Evolutionary conservation across 2,797 vertebrate genomes (phyloP).

Genomic region (Benthosema pterotum): DNA sequence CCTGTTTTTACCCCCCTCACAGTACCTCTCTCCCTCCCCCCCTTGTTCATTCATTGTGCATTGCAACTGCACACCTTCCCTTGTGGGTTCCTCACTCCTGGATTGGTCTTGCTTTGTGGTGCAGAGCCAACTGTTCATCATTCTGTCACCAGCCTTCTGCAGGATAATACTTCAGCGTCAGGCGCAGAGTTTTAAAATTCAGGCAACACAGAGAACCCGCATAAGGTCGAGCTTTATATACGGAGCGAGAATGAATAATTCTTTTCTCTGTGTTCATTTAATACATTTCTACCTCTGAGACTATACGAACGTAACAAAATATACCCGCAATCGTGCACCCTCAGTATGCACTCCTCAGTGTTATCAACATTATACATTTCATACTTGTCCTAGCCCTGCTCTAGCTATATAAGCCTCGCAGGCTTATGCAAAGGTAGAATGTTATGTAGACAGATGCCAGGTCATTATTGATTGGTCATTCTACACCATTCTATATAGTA

Average conservation of each 20-base stretch:
- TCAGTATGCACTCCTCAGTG: too few species aligned
- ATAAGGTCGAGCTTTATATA: conserved; percentile 31
- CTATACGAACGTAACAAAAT: too few species aligned
- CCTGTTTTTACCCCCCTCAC: conserved; percentile 41
- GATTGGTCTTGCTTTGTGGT: conserved; percentile 61
- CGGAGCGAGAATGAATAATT: conserved; percentile 33
- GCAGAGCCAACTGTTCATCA: conserved; percentile 69
- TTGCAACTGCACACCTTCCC: conserved; percentile 60
- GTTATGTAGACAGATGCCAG: too few species aligned
- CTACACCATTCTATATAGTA: too few species aligned
- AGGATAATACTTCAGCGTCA: conserved; percentile 72
- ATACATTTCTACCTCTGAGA: too few species aligned
- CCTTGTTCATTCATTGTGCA: conserved; percentile 69
- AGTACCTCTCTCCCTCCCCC: not conserved
- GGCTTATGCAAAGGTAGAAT: too few species aligned
- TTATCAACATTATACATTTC: too few species aligned
- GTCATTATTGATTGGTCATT: too few species aligned
- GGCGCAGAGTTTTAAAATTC: conserved; percentile 64
- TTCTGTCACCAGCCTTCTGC: conserved; percentile 70
- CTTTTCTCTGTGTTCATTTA: too few species aligned
- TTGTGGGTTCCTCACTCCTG: conserved; percentile 66
- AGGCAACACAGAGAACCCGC: conserved; percentile 45
- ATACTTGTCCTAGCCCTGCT: too few species aligned
- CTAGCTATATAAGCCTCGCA: too few species aligned
- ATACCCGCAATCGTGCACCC: too few species aligned